Evolutionary conservation across 2,113 vertebrate species (phyloP).

Genomic region (Mirounga angustirostris): DNA sequence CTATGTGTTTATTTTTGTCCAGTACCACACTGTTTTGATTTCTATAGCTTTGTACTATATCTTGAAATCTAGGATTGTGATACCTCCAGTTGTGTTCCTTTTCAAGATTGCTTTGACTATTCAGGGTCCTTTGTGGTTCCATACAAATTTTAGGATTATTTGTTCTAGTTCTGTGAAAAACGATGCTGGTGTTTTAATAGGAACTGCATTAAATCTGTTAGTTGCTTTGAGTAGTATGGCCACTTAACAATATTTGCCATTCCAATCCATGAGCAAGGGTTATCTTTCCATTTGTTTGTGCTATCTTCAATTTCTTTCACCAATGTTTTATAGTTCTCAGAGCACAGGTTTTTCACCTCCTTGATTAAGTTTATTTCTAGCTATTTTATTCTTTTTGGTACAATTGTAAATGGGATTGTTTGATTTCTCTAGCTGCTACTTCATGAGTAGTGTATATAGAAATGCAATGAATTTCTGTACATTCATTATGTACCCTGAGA

Average conservation of each 20-base stretch:
- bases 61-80: neutral
- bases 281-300: neutral
- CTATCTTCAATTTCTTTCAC: neutral
- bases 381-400: neutral
- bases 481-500: neutral
- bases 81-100: neutral
- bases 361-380: neutral
- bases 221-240: neutral
- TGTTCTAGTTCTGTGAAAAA: neutral
- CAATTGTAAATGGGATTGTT: neutral
- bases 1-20: neutral
- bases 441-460: neutral
- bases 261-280: neutral
- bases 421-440: neutral
- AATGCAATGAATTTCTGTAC: neutral
- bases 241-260: neutral
- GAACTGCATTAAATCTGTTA: neutral
- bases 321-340: neutral
- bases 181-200: neutral
- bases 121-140: neutral
- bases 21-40: neutral
- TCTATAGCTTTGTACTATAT: neutral
- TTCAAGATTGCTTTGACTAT: neutral
- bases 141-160: neutral
- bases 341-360: neutral